Base-by-base conservation (phyloP, 2,888 invertebrate genomes). In the Plebejus anna region DNA sequence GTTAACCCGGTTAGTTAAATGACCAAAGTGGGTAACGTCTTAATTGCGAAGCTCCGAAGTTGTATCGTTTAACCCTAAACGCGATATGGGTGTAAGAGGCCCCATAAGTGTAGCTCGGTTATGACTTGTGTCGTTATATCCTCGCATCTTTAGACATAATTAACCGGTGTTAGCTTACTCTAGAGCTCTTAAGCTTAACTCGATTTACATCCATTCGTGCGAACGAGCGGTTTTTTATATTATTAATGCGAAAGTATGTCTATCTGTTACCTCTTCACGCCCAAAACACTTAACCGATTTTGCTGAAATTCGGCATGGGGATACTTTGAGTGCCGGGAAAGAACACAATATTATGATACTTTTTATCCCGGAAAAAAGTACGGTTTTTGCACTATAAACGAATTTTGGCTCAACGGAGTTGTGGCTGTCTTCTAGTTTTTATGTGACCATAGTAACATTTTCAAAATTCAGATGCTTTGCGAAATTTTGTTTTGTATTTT, bases 21-120 rank as follows among this genome's bases (percentile, higher is more conserved):
- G 73, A 73, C 73, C 55, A 73, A 73, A 73, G 32, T 73, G 73
- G 73, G 73, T 73, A 73, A 16, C 73, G 51, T 73, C 73, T 73
- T 73, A 73, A 73, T 73, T 73, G 28, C 51, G 47, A 32, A 73
- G 51, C 32, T 7, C 55, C 73, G 32, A 73, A 73, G 55, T 73
- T 73, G 51, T 51, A 55, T 32, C 73, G 73, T 73, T 73, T 32
- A 55, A 51, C 73, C 73, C 51, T 55, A 55, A 73, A 73, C 47
- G 16, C 73, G 13, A 32, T 55, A 51, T 51, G 51, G 73, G 55
- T 16, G 32, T 22, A 22, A 22, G 61, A 28, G 28, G 32, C 32
- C 66, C 66, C 66, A 36, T 66, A 66, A 66, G 32, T 66, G 66
- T 36, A 11, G 66, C 66, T 66, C 13, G 22, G 66, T 66, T 66